Evolutionary conservation across 1,140 invertebrate genomes (phyloP), one percentile per base, ranked within the genome.

Genomic region (Cephus cinctus): DNA sequence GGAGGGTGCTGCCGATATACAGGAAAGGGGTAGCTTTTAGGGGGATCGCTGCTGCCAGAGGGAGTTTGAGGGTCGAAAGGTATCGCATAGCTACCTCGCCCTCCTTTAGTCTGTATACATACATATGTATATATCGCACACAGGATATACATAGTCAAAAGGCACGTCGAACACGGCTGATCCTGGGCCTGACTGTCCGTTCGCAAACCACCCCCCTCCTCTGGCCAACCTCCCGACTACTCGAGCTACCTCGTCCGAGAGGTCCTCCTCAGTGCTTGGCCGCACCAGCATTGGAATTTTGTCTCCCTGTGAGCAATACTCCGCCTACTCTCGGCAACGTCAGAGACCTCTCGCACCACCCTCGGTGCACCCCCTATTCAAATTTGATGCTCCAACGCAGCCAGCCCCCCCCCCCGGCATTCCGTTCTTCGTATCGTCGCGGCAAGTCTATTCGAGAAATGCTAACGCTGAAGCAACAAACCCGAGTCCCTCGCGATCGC

Each of bases 341-440:
- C n/a, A n/a, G n/a, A n/a, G n/a, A n/a, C n/a, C n/a, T n/a, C n/a
- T n/a, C n/a, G n/a, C n/a, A n/a, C n/a, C n/a, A n/a, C n/a, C n/a
- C n/a, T n/a, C n/a, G n/a, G n/a, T n/a, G n/a, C 39, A 43, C 42
- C 30, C 48, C 31, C 39, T 61, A 67, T 69, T 67, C 59, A 62
- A 62, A 65, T 65, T 57, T 47, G 51, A 47, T 57, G 53, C 59
- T 65, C 51, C 41, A 56, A 56, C 50, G 59, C 54, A 64, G 52
- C 35, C 6, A 14, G 18, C 2, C 23, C 14, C 41, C 3, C 12
- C 31, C 41, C 8, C 3, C 21, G n/a, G 5, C 5, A 14, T 14
- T 23, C 30, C 30, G 23, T 14, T 14, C 5, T 15, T 12, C 19
- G 15, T 8, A 41, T 9, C n/a, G n/a, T n/a, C n/a, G n/a, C n/a